A percentile compares a stretch with the other conserved stretches of the same genome.
Conservation (phyloP, 2,113 vertebrate species). For the Pomatorhinus ruficollis region DNA sequence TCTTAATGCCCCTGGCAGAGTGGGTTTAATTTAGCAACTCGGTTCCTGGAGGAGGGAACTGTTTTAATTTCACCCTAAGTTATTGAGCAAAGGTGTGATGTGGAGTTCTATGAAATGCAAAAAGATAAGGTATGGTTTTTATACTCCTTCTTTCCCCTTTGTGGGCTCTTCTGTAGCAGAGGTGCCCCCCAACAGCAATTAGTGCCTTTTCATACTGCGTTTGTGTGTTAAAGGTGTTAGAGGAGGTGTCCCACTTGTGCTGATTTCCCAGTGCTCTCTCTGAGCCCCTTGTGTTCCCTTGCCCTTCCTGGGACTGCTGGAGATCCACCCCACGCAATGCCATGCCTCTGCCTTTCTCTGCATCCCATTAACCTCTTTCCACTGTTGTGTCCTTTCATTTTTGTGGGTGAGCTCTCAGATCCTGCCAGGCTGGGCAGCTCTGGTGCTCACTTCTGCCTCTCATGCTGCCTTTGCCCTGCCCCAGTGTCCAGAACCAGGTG, state of each 20-base stretch:
- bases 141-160: neutral
- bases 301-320: neutral
- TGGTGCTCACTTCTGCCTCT: neutral
- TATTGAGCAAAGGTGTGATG: neutral
- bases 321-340: neutral
- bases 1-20: neutral
- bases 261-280: neutral
- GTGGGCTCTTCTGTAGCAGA: neutral
- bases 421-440: neutral
- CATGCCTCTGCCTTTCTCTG: neutral
- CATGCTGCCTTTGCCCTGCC: neutral
- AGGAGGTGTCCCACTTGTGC: neutral
- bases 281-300: neutral
- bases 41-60: neutral
- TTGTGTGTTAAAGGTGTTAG: neutral
- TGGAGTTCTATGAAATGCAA: neutral
- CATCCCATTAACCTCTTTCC: neutral
- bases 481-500: conserved; percentile 96
- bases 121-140: neutral
- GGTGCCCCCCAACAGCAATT: neutral
- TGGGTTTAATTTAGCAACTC: neutral
- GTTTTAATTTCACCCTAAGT: neutral
- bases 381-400: neutral
- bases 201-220: neutral
- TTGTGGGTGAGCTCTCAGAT: neutral